phyloP scores from a whole-genome alignment of 2,888 invertebrate species.

The Andrena hattorfiana region DNA sequence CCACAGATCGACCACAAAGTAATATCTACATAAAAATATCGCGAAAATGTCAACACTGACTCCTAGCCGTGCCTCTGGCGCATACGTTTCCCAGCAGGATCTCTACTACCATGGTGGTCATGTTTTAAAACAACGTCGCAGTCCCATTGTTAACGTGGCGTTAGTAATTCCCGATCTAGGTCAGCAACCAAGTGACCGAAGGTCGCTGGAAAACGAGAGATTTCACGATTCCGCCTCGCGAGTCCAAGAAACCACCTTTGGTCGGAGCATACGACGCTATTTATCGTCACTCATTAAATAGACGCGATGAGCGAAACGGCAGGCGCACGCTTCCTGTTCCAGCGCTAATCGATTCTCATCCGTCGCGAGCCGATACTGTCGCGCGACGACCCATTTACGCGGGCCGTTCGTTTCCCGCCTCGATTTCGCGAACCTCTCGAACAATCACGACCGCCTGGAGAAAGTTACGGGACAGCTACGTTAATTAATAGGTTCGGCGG shows the following conservation, averaged over 20 bases:
- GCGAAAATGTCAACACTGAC: background rate
- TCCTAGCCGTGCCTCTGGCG: background rate
- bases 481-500: slow-evolving; percentile 58
- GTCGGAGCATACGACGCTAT: no score
- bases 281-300: slow-evolving; percentile 31
- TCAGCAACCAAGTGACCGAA: slow-evolving; percentile 31
- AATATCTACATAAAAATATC: no score
- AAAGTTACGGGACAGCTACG: slow-evolving; percentile 50
- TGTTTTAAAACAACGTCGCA: slow-evolving; percentile 24
- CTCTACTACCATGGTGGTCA: slow-evolving; percentile 10
- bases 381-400: slow-evolving; percentile 49
- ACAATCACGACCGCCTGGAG: slow-evolving; percentile 47
- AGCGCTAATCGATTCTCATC: slow-evolving; percentile 60
- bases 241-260: background rate
- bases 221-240: background rate
- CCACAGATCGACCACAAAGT: no score
- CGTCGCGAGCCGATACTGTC: slow-evolving; percentile 25
- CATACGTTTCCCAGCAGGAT: slow-evolving; percentile 7
- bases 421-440: slow-evolving; percentile 37
- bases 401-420: slow-evolving; percentile 38
- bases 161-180: slow-evolving; percentile 46
- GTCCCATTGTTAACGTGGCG: slow-evolving; percentile 30
- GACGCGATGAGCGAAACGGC: slow-evolving; percentile 18
- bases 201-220: slow-evolving; percentile 3
- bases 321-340: slow-evolving; percentile 25